A percentile compares a stretch with the other conserved stretches of the same genome.
These are phyloP conservation scores for Zeuzera pyrina DNA, from an alignment of 2,888 invertebrate species.

Conservation along the genomic window DNA sequence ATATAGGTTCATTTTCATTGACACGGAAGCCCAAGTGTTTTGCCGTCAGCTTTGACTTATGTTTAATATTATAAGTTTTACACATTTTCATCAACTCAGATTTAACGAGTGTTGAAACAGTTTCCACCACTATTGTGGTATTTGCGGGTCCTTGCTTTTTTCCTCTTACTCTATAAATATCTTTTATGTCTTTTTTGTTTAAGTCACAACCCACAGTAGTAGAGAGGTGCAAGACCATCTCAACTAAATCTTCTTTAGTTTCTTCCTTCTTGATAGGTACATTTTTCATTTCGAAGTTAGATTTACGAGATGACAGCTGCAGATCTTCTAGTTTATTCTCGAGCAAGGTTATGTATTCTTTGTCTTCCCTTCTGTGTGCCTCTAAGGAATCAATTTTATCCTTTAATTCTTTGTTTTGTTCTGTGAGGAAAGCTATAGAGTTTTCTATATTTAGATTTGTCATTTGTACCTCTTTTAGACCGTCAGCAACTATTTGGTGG, in stretches of 20 bases:
- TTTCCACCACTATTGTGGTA: constrained; percentile 15
- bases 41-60: too few species aligned
- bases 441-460: constrained; percentile 12
- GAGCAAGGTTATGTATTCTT: constrained; percentile 8
- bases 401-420: constrained; percentile 10
- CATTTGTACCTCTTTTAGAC: constrained; percentile 7
- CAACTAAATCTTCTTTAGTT: constrained; percentile 9
- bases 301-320: constrained; percentile 8
- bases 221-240: constrained; percentile 9
- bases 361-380: constrained; percentile 4
- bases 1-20: too few species aligned
- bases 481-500: constrained; percentile 4
- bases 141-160: constrained; percentile 9
- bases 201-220: constrained; percentile 6
- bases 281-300: constrained; percentile 13
- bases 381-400: constrained; percentile 7
- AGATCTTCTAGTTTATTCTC: constrained; percentile 13
- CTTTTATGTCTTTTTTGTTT: too few species aligned
- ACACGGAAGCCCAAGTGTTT: too few species aligned
- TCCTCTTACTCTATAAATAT: constrained; percentile 9
- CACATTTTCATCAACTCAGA: too few species aligned
- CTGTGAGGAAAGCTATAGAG: constrained; percentile 7
- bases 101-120: constrained; percentile 12
- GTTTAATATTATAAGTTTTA: too few species aligned
- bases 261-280: constrained; percentile 11